Evolutionary conservation across 2,113 vertebrate species (phyloP), one percentile per base, ranked within the genome.

Genomic region (Meleagris gallopavo): DNA sequence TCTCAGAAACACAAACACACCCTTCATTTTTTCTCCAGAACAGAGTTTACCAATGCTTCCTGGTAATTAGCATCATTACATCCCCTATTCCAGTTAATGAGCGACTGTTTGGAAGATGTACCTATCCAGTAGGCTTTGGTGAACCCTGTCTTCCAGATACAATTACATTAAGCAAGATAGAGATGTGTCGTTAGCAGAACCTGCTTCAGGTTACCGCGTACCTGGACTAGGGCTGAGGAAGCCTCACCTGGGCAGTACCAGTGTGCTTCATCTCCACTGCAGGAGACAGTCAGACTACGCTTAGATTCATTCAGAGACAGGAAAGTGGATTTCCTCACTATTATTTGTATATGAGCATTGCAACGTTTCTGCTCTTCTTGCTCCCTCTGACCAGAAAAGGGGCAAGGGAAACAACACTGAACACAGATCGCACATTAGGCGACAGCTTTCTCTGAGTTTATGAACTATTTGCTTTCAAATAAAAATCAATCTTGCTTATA

Each of bases 1-100:
- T 52, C 79, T 67, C 58, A 91, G 86, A 94, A 94, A 88, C 32
- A 25, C 79, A 93, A 92, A 95, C 90, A 94, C 54, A 29, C 40
- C 48, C 32, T 45, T 10, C 27, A 36, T 19, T 1, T 67, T 82
- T 57, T 36, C 34, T 55, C 32, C n/a, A 64, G 75, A 3, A 0
- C 2, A 2, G 45, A 13, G 54, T 89, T 83, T 65, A 18, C 45
- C 45, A n/a, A 36, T 3, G 29, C 58, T 96, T 96, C 94, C 94
- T 92, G 85, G 71, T 94, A n/a, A 24, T 40, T 22, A 36, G 66
- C 3, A 13, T 65, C 82, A 76, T 1, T 5, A 9, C 7, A 1
- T 0, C 34, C 52, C 54, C 79, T 21, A 0, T 43, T 79, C 55
- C 69, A 57, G 45, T 14, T 64, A 83, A 0, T 15, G 24, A 24